Percentiles rank a stretch among this genome's conserved stretches.
Conservation (phyloP, 2,113 vertebrate genomes). For the Cynocephalus volans region DNA sequence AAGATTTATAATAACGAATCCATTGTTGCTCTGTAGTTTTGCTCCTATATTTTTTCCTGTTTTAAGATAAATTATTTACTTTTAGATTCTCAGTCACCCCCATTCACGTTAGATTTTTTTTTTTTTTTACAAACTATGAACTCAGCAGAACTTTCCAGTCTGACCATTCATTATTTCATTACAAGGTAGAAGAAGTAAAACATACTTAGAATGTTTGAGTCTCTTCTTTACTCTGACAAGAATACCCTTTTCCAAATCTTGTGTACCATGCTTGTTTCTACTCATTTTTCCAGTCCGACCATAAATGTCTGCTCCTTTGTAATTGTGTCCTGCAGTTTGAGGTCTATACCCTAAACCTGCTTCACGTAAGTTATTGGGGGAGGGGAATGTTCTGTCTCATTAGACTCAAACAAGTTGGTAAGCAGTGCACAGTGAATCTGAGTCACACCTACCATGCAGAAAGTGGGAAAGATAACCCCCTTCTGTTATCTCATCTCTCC, state of each 20-base stretch:
- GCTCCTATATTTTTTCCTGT: background rate
- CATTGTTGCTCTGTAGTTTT: background rate
- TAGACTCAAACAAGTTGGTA: no score
- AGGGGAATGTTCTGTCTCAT: no score
- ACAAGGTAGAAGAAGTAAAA: background rate
- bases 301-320: background rate
- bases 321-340: background rate
- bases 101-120: background rate
- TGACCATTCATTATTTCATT: background rate
- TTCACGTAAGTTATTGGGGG: no score
- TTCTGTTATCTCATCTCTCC: no score
- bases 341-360: no score
- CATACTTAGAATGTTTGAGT: fast-evolving
- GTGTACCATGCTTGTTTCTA: background rate
- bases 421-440: no score
- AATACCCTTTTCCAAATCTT: background rate
- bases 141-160: background rate
- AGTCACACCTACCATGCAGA: background rate
- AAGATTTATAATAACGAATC: background rate
- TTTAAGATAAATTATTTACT: background rate
- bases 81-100: background rate
- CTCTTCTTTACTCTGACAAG: background rate
- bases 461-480: background rate
- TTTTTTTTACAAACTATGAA: background rate
- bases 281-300: background rate